phyloP scores from a whole-genome alignment of 2,797 vertebrate species.

The Tapera naevia region DNA sequence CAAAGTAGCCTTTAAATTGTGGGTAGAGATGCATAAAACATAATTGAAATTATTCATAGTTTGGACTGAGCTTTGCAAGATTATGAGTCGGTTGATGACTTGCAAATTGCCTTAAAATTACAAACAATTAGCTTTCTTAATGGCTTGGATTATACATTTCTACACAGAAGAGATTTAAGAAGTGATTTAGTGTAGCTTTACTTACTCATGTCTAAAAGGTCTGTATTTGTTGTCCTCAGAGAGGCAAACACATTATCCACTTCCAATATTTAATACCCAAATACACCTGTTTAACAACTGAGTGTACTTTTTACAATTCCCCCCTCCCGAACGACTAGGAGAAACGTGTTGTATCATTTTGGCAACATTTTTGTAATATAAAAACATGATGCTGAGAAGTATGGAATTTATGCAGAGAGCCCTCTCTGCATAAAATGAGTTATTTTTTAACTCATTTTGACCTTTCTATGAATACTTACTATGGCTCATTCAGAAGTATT shows the following conservation, averaged over 20 bases:
- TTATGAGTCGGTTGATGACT: neutral
- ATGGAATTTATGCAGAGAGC: neutral
- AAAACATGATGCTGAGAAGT: neutral
- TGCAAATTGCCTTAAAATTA: neutral
- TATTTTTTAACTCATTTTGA: neutral
- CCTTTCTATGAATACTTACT: neutral
- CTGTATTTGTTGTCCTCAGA: neutral
- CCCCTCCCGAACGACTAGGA: neutral
- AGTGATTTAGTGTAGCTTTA: neutral
- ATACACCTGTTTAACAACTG: neutral
- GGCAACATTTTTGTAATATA: neutral
- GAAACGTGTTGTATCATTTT: neutral
- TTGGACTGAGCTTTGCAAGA: neutral
- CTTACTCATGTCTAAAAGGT: neutral
- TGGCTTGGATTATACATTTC: no score
- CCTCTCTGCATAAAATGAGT: no score
- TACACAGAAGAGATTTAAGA: neutral
- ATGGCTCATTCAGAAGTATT: neutral
- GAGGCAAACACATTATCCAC: neutral
- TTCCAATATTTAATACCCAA: neutral
- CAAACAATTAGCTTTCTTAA: neutral
- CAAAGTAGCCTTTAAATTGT: neutral
- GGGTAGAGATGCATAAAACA: neutral
- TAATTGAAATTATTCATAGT: neutral
- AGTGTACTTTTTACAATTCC: neutral